Base-by-base conservation (phyloP, 2,113 vertebrate species). In the Coregonus clupeaformis region DNA sequence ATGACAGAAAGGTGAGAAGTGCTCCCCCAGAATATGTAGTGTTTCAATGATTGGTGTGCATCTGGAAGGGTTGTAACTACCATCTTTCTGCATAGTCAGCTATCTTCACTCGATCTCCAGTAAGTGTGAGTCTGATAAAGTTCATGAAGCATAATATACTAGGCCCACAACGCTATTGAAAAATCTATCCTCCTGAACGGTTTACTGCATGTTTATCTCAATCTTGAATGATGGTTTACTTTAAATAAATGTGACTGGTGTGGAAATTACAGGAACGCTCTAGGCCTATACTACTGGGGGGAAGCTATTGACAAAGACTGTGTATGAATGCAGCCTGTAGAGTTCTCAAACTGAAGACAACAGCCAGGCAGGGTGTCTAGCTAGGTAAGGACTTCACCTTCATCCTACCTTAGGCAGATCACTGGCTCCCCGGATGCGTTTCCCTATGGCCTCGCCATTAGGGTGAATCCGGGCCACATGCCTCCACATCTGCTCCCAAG, bases 401-500 rank as follows among this genome's bases (percentile, higher is more conserved):
- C 7, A 22, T 42, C 91, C 93, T 92, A 98, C 97, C 97, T 98
- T 97, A 89, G 97, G 95, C 81, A 98, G 93, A 84, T 98, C 95
- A 1, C 91, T 91, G 84, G 91, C 93, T 62, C 92, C 93, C 1
- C 96, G 94, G 78, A 98, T 96, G 80, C 91, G 90, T 84, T 85
- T 93, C 47, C 89, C 95, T 83, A 96, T 81, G 27, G 84, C 91
- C 73, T 95, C 95, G 63, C 96, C 95, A 0, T 93, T 89, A 1
- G 97, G 96, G 72, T 99, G 96, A 81, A 96, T 98, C 86, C 95
- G 94, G 85, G 92, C 92, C 87, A 98, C 97, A 69, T 98, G 96
- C 72, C 91, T 92, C 97, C 97, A 98, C 97, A 99, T 99, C 87
- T 96, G 93, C 83, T 98, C 97, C 97, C 97, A 99, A 52, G 97